phyloP scores from a whole-genome alignment of 2,888 invertebrate genomes.

The Mesorhabditis sp. region DNA sequence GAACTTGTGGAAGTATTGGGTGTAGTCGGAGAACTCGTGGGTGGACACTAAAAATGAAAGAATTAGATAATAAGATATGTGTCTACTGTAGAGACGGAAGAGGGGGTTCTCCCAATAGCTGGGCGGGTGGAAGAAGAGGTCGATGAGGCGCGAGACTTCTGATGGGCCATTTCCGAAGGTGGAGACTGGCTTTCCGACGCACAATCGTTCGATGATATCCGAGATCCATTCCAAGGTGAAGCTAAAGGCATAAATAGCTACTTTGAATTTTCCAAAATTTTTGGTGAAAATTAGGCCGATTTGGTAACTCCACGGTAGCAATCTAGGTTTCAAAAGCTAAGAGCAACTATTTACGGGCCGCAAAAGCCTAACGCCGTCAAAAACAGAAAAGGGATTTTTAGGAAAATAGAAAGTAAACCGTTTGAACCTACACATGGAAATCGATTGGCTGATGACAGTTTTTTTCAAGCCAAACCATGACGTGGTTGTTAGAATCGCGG shows the following conservation, averaged over 20 bases:
- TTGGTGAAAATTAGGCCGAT: not conserved
- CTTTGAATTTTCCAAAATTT: not conserved
- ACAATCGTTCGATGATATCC: constrained; percentile 2
- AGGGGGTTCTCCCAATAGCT: constrained; percentile 12
- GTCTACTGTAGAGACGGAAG: constrained; percentile 14
- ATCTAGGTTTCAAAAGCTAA: too few relatives aligned
- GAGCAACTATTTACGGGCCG: too few relatives aligned
- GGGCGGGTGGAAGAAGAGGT: constrained; percentile 15
- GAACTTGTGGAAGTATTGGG: constrained; percentile 16
- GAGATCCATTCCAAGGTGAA: not conserved
- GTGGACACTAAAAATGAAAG: constrained; percentile 13
- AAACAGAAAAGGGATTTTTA: too few relatives aligned
- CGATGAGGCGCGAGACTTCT: constrained; percentile 13
- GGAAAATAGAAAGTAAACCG: not conserved
- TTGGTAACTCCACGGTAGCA: too few relatives aligned
- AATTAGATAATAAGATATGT: not conserved
- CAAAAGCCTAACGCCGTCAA: too few relatives aligned
- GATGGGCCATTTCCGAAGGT: constrained; percentile 12
- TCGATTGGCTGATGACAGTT: constrained; percentile 4
- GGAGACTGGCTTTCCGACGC: not conserved
- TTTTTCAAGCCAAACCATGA: not conserved
- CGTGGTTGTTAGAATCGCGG: not conserved
- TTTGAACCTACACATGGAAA: constrained; percentile 2
- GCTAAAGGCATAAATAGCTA: not conserved
- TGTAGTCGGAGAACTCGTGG: constrained; percentile 16